Percentiles rank a stretch among this genome's conserved stretches.
phyloP scores from a whole-genome alignment of 2,113 vertebrate genomes.

The Semnornis frantzii region DNA sequence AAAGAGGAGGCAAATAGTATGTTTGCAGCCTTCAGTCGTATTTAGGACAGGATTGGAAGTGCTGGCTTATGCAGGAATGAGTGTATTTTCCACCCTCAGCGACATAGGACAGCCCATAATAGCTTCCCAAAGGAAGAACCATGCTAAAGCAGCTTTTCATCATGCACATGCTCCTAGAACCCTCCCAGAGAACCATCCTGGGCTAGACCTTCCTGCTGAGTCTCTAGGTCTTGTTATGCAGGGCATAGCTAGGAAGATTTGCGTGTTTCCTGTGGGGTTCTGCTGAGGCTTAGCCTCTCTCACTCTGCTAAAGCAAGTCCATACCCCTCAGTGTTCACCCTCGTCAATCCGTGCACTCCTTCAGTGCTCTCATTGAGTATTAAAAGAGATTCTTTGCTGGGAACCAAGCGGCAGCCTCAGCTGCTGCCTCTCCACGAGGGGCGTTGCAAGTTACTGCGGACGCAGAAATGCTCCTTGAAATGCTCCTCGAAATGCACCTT shows the following conservation, averaged over 20 bases:
- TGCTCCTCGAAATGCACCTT: not conserved
- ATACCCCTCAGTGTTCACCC: not conserved
- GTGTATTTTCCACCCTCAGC: not conserved
- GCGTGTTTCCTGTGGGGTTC: not conserved
- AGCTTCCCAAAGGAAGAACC: fast-evolving
- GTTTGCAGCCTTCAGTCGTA: not conserved
- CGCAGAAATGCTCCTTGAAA: not conserved
- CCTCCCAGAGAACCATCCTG: not conserved
- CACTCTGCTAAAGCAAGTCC: not conserved
- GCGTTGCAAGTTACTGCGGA: not conserved
- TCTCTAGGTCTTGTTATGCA: not conserved
- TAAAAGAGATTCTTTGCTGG: not conserved
- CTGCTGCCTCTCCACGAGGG: not conserved
- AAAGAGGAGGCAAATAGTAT: not conserved
- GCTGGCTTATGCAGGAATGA: not conserved
- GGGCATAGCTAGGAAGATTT: not conserved
- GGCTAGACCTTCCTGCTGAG: not conserved
- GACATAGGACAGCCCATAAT: not conserved
- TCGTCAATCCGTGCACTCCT: not conserved
- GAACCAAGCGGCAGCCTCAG: fast-evolving
- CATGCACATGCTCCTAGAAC: not conserved
- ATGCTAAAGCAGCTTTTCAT: not conserved
- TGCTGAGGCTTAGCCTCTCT: not conserved
- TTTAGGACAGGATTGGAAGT: not conserved
- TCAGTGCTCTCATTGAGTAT: not conserved